phyloP scores from a whole-genome alignment of 2,113 vertebrate species.

The Serilophus lunatus region DNA sequence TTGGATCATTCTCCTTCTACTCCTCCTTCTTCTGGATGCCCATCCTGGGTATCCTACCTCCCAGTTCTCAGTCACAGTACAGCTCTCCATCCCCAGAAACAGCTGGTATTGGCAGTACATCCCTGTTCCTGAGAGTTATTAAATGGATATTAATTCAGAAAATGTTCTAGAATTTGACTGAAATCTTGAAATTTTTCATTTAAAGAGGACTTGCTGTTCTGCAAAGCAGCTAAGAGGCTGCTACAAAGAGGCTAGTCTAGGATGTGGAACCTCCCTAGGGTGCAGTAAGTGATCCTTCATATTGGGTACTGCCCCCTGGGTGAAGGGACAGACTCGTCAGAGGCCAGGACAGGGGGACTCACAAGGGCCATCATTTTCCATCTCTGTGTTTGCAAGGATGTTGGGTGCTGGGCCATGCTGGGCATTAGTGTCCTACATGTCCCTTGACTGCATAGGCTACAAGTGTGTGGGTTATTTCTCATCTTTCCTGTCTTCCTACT shows the following conservation, averaged over 20 bases:
- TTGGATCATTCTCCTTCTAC: neutral
- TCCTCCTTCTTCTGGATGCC: neutral
- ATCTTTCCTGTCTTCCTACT: neutral
- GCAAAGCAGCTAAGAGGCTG: neutral
- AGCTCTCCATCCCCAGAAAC: neutral
- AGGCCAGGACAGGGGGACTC: too few species aligned
- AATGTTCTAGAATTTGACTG: neutral
- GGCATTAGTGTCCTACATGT: neutral
- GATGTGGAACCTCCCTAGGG: neutral
- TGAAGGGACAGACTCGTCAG: neutral
- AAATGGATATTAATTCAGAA: neutral
- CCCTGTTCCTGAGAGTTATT: neutral
- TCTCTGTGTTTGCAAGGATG: rapidly evolving
- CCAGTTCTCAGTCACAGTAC: neutral
- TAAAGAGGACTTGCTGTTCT: neutral
- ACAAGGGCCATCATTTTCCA: neutral
- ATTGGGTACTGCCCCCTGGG: neutral
- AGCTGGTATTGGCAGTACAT: neutral
- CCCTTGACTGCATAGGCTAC: neutral
- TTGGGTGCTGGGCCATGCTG: neutral
- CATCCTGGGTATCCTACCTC: neutral
- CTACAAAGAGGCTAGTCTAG: neutral
- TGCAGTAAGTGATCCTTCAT: neutral
- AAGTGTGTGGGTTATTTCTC: neutral
- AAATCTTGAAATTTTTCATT: neutral